Percentiles rank a stretch among this genome's conserved stretches.
Conservation (phyloP, 2,888 invertebrate species). For the Acanthococcus lagerstroemiae region DNA sequence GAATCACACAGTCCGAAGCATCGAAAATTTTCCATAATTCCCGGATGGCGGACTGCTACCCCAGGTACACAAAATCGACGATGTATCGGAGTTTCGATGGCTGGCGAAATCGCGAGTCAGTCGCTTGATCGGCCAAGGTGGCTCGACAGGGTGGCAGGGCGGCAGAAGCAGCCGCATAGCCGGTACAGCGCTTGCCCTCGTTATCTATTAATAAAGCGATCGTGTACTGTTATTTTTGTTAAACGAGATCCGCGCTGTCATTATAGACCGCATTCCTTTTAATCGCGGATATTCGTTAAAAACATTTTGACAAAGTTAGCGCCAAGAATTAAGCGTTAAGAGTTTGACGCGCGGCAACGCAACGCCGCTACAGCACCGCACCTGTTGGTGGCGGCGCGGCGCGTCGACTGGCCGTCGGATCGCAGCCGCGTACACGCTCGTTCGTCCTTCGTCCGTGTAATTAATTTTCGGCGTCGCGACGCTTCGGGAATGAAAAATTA, state of each 20-base stretch:
- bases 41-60: too few species aligned
- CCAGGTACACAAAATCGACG: too few species aligned
- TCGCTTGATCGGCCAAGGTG: too few species aligned
- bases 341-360: background rate
- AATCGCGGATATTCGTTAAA: background rate
- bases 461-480: conserved; percentile 15
- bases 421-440: background rate
- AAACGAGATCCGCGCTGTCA: background rate
- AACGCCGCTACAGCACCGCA: background rate
- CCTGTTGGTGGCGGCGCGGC: background rate
- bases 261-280: conserved; percentile 4
- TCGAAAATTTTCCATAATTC: too few species aligned
- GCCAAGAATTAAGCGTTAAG: background rate
- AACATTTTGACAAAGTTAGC: background rate
- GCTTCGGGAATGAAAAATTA: conserved; percentile 11
- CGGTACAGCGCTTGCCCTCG: background rate
- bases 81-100: too few species aligned
- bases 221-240: conserved; percentile 4
- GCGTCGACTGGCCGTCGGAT: background rate
- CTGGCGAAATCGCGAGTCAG: too few species aligned
- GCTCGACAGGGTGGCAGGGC: too few species aligned
- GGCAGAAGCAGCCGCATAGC: too few species aligned
- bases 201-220: conserved; percentile 2
- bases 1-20: too few species aligned
- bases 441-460: conserved; percentile 2